These are phyloP conservation scores for Dicrostonyx torquatus DNA, from an alignment of 2,797 vertebrate species.

Conservation along the genomic window DNA sequence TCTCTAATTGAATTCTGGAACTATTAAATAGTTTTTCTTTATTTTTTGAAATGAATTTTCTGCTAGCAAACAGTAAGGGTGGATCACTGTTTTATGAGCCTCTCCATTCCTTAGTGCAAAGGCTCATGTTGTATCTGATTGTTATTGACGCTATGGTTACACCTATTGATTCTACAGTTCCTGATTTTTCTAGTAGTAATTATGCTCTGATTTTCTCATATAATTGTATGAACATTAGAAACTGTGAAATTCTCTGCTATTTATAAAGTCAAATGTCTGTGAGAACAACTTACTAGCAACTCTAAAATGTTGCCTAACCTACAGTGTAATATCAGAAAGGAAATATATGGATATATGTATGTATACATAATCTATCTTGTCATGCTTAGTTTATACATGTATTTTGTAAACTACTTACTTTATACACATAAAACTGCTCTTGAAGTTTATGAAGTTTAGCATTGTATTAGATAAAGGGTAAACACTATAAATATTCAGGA, in stretches of 20 bases:
- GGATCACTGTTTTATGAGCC: neutral
- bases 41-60: neutral
- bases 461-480: neutral
- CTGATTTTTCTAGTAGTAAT: neutral
- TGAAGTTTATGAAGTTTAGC: neutral
- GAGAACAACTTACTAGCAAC: neutral
- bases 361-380: neutral
- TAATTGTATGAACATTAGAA: neutral
- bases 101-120: neutral
- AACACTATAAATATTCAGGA: neutral
- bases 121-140: neutral
- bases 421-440: neutral
- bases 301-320: neutral
- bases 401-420: neutral
- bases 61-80: neutral
- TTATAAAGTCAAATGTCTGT: neutral
- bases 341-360: neutral
- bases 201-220: neutral
- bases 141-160: neutral
- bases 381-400: slow-evolving; percentile 2
- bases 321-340: neutral
- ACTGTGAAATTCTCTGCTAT: slow-evolving; percentile 1
- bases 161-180: neutral
- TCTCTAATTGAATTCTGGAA: neutral
- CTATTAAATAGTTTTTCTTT: neutral